These are phyloP conservation scores for Cynaeus angustus DNA, from an alignment of 2,888 invertebrate genomes.

Conservation along the genomic window DNA sequence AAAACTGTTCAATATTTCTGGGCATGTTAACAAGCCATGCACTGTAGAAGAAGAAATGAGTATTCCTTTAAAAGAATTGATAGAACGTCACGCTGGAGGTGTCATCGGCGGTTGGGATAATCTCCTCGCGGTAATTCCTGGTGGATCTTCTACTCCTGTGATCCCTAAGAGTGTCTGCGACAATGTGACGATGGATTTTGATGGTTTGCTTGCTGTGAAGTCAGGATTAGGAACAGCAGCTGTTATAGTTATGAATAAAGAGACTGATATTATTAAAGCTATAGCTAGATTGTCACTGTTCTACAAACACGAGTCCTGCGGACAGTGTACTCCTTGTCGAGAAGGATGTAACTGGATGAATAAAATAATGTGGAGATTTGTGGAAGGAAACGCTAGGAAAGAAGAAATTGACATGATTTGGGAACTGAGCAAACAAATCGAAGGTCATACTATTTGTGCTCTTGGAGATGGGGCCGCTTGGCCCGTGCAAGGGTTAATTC, in stretches of 20 bases:
- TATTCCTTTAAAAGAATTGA: slow-evolving; percentile 93
- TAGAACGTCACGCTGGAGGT: slow-evolving; percentile 97
- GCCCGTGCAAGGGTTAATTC: slow-evolving; percentile 98
- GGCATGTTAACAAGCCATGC: slow-evolving; percentile 97
- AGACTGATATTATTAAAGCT: slow-evolving; percentile 96
- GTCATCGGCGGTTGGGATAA: slow-evolving; percentile 99
- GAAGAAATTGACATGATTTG: slow-evolving; percentile 99
- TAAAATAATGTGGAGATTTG: slow-evolving; percentile 78
- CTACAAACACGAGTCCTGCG: slow-evolving; percentile 99
- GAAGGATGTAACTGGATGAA: slow-evolving; percentile 83
- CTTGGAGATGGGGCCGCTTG: slow-evolving; percentile 99
- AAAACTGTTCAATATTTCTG: slow-evolving; percentile 98
- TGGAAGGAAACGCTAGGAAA: slow-evolving; percentile 92
- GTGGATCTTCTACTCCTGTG: slow-evolving; percentile 98
- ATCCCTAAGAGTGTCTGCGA: slow-evolving; percentile 97
- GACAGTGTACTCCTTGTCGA: slow-evolving; percentile 99
- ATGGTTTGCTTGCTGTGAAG: slow-evolving; percentile 94
- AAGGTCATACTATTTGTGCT: slow-evolving; percentile 99
- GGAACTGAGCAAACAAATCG: slow-evolving; percentile 99
- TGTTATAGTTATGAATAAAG: slow-evolving; percentile 98
- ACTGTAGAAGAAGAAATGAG: slow-evolving; percentile 99
- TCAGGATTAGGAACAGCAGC: slow-evolving; percentile 98
- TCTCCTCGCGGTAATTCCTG: slow-evolving; percentile 96
- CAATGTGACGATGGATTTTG: slow-evolving; percentile 98
- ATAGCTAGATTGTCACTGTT: slow-evolving; percentile 97